Evolutionary conservation across 2,113 vertebrate species (phyloP).

Genomic region (Silurus asotus): DNA sequence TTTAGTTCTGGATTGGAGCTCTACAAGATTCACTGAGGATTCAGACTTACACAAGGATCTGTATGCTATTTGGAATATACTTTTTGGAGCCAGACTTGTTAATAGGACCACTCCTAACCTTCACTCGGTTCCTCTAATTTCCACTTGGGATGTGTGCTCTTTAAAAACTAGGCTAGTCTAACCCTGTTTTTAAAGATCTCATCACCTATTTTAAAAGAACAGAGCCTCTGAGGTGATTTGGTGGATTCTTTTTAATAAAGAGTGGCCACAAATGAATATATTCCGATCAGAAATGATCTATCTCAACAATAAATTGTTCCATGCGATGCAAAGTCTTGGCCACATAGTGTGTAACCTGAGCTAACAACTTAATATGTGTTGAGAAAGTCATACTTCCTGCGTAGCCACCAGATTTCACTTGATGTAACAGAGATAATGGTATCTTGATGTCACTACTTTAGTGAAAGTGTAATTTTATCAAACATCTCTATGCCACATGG

Average conservation of each 20-base stretch:
- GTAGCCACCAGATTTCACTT: background rate
- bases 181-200: background rate
- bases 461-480: background rate
- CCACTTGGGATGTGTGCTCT: slow-evolving; percentile 14
- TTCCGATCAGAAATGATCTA: background rate
- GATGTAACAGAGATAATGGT: background rate
- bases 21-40: background rate
- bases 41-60: background rate
- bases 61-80: background rate
- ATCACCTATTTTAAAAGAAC: background rate
- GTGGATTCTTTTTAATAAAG: background rate
- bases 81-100: background rate
- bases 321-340: background rate
- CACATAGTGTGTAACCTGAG: background rate
- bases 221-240: background rate
- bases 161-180: background rate
- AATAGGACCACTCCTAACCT: background rate
- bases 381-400: background rate
- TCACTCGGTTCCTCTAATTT: background rate
- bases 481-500: background rate
- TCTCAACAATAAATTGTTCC: background rate
- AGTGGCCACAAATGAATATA: background rate
- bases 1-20: background rate
- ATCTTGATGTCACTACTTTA: background rate
- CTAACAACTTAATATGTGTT: background rate